A percentile compares a stretch with the other conserved stretches of the same genome.
Conservation (phyloP, 2,113 vertebrate species). For the Hystrix cristata region DNA sequence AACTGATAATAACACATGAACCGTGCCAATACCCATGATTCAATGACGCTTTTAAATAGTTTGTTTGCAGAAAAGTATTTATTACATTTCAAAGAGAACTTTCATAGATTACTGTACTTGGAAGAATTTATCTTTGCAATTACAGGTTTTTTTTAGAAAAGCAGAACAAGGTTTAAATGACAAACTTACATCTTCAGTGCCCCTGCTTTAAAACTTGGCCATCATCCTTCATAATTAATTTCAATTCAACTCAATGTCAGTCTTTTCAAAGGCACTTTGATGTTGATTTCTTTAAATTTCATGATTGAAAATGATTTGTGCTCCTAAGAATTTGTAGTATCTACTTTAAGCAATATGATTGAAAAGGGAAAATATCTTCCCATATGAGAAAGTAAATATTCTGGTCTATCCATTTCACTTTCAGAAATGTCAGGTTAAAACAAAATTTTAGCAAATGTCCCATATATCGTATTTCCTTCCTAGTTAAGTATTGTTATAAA, state of each 20-base stretch:
- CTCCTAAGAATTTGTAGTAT: not conserved
- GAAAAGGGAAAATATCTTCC: not conserved
- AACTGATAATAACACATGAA: not conserved
- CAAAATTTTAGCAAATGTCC: not conserved
- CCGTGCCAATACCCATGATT: not conserved
- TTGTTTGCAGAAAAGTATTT: not conserved
- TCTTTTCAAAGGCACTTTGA: conserved; percentile 35
- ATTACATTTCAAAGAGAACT: not conserved
- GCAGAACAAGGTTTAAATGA: not conserved
- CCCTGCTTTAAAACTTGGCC: not conserved
- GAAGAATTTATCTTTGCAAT: not conserved
- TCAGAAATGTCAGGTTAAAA: not conserved
- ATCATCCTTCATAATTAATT: not conserved
- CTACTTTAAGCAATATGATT: not conserved
- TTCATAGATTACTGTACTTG: not conserved
- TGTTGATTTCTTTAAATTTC: not conserved
- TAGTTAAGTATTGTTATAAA: not conserved
- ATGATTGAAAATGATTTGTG: not conserved
- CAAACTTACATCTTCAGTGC: not conserved
- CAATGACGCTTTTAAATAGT: conserved; percentile 24
- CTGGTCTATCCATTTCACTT: not conserved
- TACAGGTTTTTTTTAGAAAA: not conserved
- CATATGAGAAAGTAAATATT: not conserved
- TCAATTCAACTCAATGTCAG: not conserved
- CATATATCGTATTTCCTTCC: not conserved